Conservation (phyloP, 2,888 invertebrate genomes). For the Cephus rjabovi region DNA sequence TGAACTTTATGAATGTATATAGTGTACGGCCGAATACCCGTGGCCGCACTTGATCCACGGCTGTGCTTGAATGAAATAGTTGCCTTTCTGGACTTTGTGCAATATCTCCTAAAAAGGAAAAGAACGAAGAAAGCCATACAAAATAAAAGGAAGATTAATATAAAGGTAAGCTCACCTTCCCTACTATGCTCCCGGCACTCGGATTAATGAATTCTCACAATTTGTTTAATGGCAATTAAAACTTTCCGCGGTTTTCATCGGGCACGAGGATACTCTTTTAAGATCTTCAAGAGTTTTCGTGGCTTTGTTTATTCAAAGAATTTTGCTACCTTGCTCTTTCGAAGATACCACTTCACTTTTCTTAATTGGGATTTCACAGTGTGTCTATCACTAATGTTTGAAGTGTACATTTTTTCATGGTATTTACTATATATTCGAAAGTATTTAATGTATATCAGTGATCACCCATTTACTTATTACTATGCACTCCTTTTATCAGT, state of each 20-base stretch:
- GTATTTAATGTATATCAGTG: not conserved
- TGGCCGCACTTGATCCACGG: not conserved
- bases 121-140: not conserved
- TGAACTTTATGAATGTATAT: slow-evolving; percentile 15
- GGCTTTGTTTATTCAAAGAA: not conserved
- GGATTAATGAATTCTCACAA: not conserved
- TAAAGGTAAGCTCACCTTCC: not conserved
- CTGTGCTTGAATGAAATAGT: not conserved
- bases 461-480: not conserved
- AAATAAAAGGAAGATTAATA: not conserved
- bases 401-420: not conserved
- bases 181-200: not conserved
- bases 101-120: not conserved
- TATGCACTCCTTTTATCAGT: not conserved
- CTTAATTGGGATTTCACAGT: not conserved
- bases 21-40: slow-evolving; percentile 13
- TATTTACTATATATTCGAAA: not conserved
- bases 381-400: not conserved
- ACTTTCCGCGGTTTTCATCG: not conserved
- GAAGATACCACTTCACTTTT: not conserved
- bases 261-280: not conserved
- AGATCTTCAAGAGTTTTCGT: not conserved
- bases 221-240: not conserved
- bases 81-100: not conserved
- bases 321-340: not conserved